phyloP scores from a whole-genome alignment of 2,113 vertebrate species.

The Myotis brandtii region DNA sequence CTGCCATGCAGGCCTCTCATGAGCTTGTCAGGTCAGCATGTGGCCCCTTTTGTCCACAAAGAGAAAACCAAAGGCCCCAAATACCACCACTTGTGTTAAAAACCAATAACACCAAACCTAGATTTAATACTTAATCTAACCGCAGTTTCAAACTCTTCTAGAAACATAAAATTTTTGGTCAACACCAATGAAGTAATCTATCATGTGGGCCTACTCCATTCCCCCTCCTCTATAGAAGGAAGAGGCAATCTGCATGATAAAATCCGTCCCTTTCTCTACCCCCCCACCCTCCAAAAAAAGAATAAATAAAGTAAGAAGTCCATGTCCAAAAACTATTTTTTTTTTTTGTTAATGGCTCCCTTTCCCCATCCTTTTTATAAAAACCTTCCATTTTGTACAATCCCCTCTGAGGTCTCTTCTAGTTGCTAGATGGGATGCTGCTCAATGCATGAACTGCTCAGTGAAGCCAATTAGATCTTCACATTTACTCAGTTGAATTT shows the following conservation, averaged over 20 bases:
- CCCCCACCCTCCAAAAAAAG: rapidly evolving
- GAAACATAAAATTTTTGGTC: not conserved
- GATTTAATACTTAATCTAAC: not conserved
- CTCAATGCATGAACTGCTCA: not conserved
- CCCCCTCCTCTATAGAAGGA: not conserved
- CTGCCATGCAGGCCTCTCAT: too few species aligned
- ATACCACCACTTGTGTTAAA: not conserved
- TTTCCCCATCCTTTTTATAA: not conserved
- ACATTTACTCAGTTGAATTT: not conserved
- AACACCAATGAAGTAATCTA: not conserved
- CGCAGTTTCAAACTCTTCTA: not conserved
- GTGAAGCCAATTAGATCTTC: not conserved
- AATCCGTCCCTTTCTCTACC: not conserved
- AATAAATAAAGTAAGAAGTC: not conserved
- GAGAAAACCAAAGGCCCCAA: not conserved
- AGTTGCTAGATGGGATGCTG: not conserved
- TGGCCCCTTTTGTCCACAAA: too few species aligned
- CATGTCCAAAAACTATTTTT: not conserved
- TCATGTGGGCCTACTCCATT: not conserved
- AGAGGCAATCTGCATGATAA: not conserved
- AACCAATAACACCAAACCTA: not conserved
- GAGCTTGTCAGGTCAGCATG: too few species aligned
- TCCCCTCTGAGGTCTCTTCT: not conserved
- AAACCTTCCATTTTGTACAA: not conserved
- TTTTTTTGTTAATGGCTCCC: not conserved